These are phyloP conservation scores for Stomatorhinus walkeri DNA, from an alignment of 2,797 vertebrate species.

Conservation along the genomic window DNA sequence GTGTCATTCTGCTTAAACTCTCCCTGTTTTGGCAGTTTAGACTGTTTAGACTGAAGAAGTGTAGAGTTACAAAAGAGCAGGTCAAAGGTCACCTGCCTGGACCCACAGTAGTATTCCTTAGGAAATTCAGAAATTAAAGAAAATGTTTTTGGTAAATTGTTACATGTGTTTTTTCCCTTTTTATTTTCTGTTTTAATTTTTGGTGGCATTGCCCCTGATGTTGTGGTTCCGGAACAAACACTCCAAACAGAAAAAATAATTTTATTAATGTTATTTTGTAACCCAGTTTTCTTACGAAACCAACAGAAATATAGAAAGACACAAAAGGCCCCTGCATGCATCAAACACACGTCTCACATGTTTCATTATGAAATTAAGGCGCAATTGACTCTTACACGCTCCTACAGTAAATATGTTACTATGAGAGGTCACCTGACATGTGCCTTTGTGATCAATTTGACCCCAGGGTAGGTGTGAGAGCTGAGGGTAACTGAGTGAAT, in stretches of 20 bases:
- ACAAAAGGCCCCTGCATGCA: background rate
- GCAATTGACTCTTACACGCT: background rate
- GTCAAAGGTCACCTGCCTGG: background rate
- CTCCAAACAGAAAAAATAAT: slow-evolving; percentile 11
- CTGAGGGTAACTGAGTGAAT: slow-evolving; percentile 39
- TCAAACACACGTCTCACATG: background rate
- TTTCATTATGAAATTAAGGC: background rate
- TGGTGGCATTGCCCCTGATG: background rate
- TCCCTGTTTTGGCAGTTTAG: background rate
- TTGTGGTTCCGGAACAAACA: slow-evolving; percentile 8
- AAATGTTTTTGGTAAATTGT: background rate
- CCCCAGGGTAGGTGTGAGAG: background rate
- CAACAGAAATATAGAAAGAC: background rate
- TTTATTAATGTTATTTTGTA: background rate
- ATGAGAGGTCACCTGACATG: background rate
- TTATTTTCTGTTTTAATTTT: background rate
- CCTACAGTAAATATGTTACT: background rate
- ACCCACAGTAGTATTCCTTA: background rate
- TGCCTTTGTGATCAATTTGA: background rate
- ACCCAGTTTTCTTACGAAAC: background rate
- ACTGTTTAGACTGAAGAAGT: background rate
- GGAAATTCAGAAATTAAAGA: background rate
- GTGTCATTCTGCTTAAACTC: background rate
- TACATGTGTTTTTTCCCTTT: background rate
- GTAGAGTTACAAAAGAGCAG: background rate